Base-by-base conservation (phyloP, 2,797 vertebrate species). In the Telmatherina bonti region DNA sequence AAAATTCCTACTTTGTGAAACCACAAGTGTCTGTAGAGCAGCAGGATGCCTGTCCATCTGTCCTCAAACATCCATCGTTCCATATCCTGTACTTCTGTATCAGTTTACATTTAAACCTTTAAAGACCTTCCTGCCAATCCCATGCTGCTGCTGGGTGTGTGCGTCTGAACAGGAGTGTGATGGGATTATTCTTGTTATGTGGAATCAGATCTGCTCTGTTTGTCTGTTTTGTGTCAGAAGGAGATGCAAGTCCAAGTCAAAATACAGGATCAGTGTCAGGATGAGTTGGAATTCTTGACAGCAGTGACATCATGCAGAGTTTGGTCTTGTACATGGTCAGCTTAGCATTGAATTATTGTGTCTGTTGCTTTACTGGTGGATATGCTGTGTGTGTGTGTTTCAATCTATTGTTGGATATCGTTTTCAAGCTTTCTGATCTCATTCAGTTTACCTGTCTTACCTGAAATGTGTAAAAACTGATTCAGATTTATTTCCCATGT, bases 141-240 rank as follows among this genome's bases (percentile, higher is more conserved):
- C 49, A 55, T 62, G 68, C 65, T 35, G 22, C 55, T 41, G 38
- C 3, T 53, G 27, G n/a, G n/a, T 45, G 49, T 74, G 60, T 63
- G 26, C 62, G 57, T 71, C 53, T 45, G 36, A 49, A 29, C 12
- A 10, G 62, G 43, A 60, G 56, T 74, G 52, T 47, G 85, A 88
- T 70, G 76, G 88, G 87, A 89, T 91, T 87, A 88, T 68, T 76
- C 85, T 86, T 90, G 87, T 85, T 87, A 83, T 82, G 79, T 74
- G 67, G 90, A 86, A 83, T 89, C 86, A 86, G 87, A 84, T 83
- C 84, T 87, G 88, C 86, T 90, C 86, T 84, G 85, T 89, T 88
- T 88, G 84, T 82, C 88, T 87, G 85, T 76, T 87, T 78, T 88
- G 78, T 88, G 85, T 87, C 80, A 82, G 74, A 64, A 67, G 56